Evolutionary conservation across 2,797 vertebrate species (phyloP), one percentile per base, ranked within the genome.

Genomic region (Paguma larvata): DNA sequence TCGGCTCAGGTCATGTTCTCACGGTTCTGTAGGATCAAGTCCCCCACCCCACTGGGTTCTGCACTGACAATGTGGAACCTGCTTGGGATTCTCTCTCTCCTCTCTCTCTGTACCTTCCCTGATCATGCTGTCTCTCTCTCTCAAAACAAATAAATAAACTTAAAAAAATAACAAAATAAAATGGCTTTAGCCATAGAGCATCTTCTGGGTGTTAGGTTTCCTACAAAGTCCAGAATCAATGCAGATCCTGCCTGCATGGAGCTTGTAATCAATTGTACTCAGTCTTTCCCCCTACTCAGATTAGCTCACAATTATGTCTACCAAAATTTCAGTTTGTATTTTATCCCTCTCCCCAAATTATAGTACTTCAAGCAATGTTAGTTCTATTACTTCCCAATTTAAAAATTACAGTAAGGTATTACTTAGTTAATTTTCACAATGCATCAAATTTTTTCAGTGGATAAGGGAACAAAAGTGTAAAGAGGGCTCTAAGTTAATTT

Each of bases 341-440:
- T 92, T 70, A 56, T 75, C 3, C 5, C 38, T 85, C 1, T 5
- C 27, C 14, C 16, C 14, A 72, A 44, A 95, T 80, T 92, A 62
- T 30, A 88, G 34, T 7, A 78, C 19, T 75, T 91, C 89, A 59
- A 86, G 65, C 65, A 86, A 67, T 23, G 1, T 75, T 93, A 86
- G 30, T 65, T 21, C 18, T 72, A 70, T 93, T 75, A 62, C 27
- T 91, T 86, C 6, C 13, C 65, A 78, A 85, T 73, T 34, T 70
- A 91, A 85, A 68, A 91, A 70, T 53, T 68, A 27, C 46, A 67
- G 38, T 97, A 84, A 95, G 89, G 80, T 89, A 94, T 92, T 95
- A 91, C 32, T 91, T 94, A 65, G 41, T 89, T 94, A 90, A 80
- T 97, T 93, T 94, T 95, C 23, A n/a, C 77, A 95, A 79, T 48